Conservation (phyloP, 2,888 invertebrate genomes). For the Hypomecis punctinalis region DNA sequence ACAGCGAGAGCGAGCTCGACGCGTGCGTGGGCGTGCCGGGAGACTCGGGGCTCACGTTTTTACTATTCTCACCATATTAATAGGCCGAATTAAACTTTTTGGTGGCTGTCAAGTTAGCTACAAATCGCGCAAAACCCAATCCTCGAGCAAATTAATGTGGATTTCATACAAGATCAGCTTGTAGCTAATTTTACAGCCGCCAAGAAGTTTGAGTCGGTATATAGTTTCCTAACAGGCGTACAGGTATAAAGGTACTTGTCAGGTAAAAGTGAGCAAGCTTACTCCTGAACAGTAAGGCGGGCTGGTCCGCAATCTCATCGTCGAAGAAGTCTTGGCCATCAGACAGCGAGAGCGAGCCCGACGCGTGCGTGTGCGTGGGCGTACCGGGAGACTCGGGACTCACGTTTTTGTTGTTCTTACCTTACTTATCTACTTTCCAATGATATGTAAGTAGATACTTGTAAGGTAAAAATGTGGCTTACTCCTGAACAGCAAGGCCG, state of each 20-base stretch:
- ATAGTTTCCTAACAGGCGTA: too few relatives aligned
- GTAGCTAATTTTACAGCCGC: too few relatives aligned
- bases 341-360: conserved; percentile 92
- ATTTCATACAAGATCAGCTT: too few relatives aligned
- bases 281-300: conserved; percentile 91
- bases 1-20: conserved; percentile 92
- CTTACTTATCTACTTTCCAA: too few relatives aligned
- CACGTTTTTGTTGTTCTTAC: conserved; percentile 69
- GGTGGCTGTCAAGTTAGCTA: too few relatives aligned
- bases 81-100: too few relatives aligned
- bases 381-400: conserved; percentile 89
- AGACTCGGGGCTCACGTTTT: conserved; percentile 82
- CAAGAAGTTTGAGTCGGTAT: too few relatives aligned
- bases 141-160: too few relatives aligned
- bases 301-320: conserved; percentile 96
- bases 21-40: conserved; percentile 92
- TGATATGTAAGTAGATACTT: too few relatives aligned
- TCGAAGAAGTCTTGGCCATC: conserved; percentile 94
- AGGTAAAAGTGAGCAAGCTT: conserved; percentile 54
- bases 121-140: too few relatives aligned
- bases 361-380: conserved; percentile 91
- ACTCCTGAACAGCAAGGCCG: conserved; percentile 91
- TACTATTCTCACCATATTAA: conserved; percentile 68
- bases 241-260: too few relatives aligned
- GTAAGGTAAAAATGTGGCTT: conserved; percentile 53